Evolutionary conservation across 1,140 invertebrate genomes (phyloP), one percentile per base, ranked within the genome.

Genomic region (Ostrea denselamellosa): DNA sequence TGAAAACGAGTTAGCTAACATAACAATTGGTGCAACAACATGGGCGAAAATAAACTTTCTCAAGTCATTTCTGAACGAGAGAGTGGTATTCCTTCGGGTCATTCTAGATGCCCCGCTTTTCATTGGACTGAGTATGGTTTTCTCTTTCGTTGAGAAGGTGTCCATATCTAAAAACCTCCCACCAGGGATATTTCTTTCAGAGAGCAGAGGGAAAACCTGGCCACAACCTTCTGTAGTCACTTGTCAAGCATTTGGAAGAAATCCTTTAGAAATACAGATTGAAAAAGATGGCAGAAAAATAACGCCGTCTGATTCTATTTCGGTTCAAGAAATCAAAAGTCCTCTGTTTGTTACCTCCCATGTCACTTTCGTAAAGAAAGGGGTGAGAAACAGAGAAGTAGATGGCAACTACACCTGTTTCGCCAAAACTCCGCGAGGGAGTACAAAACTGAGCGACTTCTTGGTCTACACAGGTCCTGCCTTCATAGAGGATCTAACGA

Each of bases 371-470:
- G 8, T 34, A 10, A 77, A 77, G 68, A 77, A 34, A 77, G 25
- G 25, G 2, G 22, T 77, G 17, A 12, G 9, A 12, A 77, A 77
- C 68, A 77, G 68, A 77, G 68, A 77, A 77, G 25, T 34, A 44
- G 68, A 77, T 14, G 68, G 68, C 9, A 12, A 77, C 8, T 77
- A 77, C 68, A 77, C 9, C 25, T 77, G 68, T 77, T 77, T 77
- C 25, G 25, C 22, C 12, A 25, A 28, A 9, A 28, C 14, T 34
- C 68, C 68, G 28, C 22, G 28, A 44, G 68, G 22, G 34, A 25
- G 28, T 3, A 34, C 0, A 12, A 77, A 77, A 7, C 22, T 77
- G 9, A 77, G 25, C 28, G 25, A 22, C 28, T 77, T 77, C 25
- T 14, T 14, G 12, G 68, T 77, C 22, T 77, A 28, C 22, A 77